Conservation (phyloP, 1,140 invertebrate genomes). For the Maniola jurtina region DNA sequence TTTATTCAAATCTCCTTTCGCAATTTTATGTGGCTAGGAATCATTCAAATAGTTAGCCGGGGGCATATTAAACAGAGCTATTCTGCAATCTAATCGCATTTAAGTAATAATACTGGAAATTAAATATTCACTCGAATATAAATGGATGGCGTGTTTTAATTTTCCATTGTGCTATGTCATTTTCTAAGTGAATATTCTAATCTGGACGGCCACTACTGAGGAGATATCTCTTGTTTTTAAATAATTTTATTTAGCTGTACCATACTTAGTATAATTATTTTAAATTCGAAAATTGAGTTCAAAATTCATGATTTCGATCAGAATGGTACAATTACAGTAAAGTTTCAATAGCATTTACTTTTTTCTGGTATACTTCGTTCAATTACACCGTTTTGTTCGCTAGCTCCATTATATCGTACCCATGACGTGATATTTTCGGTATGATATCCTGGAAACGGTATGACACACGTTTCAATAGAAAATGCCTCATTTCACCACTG, state of each 20-base stretch:
- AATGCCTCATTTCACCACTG: not conserved
- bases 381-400: too few relatives aligned
- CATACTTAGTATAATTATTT: too few relatives aligned
- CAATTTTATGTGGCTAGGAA: conserved; percentile 15
- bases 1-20: conserved; percentile 19
- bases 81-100: conserved; percentile 3
- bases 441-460: not conserved
- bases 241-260: too few relatives aligned
- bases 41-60: conserved; percentile 15
- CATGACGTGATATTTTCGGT: too few relatives aligned
- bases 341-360: too few relatives aligned
- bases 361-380: too few relatives aligned
- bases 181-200: not conserved
- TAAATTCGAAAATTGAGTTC: too few relatives aligned
- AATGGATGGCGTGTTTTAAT: not conserved
- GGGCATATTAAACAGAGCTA: conserved; percentile 13
- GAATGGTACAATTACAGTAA: too few relatives aligned
- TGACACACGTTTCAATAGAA: not conserved
- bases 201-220: too few relatives aligned
- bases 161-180: not conserved
- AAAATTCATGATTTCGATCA: too few relatives aligned
- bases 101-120: not conserved
- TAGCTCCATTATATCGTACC: too few relatives aligned
- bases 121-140: not conserved
- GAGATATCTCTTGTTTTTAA: too few relatives aligned